phyloP scores from a whole-genome alignment of 2,888 invertebrate genomes.

The Mythimna loreyi region DNA sequence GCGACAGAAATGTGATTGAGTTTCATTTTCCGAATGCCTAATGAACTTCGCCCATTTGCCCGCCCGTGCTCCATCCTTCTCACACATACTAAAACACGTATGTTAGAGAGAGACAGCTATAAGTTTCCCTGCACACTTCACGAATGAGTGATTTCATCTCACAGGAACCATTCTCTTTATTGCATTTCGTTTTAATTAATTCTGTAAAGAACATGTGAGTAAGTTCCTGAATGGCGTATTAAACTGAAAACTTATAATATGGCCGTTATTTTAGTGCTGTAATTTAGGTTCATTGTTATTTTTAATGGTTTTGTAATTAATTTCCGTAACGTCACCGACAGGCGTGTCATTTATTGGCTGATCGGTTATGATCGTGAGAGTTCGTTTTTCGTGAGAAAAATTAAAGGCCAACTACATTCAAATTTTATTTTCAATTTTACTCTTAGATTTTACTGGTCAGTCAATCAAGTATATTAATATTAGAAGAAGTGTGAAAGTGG shows the following conservation, averaged over 20 bases:
- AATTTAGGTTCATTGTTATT: constrained; percentile 7
- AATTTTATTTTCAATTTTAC: too few relatives aligned
- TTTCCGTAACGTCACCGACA: not conserved
- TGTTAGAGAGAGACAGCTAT: constrained; percentile 61
- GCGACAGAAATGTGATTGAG: constrained; percentile 81
- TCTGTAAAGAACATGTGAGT: constrained; percentile 52
- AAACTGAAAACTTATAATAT: constrained; percentile 35
- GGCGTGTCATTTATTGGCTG: not conserved
- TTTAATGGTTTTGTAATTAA: constrained; percentile 4
- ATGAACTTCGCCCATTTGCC: constrained; percentile 81
- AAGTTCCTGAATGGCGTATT: constrained; percentile 28
- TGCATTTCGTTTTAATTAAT: constrained; percentile 64
- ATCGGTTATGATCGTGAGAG: not conserved
- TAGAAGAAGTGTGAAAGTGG: too few relatives aligned
- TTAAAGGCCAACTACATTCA: too few relatives aligned
- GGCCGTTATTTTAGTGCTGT: constrained; percentile 19
- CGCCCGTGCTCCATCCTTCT: constrained; percentile 60
- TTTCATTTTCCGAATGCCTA: constrained; percentile 86
- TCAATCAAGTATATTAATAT: too few relatives aligned
- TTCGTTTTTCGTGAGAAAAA: constrained; percentile 1
- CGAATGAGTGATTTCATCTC: constrained; percentile 55
- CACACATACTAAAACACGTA: constrained; percentile 24
- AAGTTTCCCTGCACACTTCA: constrained; percentile 32
- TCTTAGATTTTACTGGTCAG: too few relatives aligned
- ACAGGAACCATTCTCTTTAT: constrained; percentile 54